Base-by-base conservation (phyloP, 2,113 vertebrate species). In the Miniopterus natalensis region DNA sequence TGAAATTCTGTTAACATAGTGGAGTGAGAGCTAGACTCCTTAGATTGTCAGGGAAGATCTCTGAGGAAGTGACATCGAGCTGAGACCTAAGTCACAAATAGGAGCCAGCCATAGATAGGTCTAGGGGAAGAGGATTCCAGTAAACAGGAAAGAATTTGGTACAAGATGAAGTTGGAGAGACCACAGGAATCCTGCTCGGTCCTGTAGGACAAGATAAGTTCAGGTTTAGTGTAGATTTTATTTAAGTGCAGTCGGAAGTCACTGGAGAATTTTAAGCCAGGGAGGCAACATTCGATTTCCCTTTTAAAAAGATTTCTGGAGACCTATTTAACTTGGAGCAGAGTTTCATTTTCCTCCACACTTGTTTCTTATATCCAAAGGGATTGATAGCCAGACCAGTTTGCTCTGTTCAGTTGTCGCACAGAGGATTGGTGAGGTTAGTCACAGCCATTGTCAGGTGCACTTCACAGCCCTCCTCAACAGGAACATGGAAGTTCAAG, bases 201-300 rank as follows among this genome's bases (percentile, higher is more conserved):
- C 84, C 42, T 63, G 9, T 94, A 84, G 66, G 49, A 55, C 42
- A 84, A 91, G 27, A 66, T 65, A 80, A 20, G 10, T 85, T 92
- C 49, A 57, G 8, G 31, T 92, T 92, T 95, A 75, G 13, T 91
- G 65, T 84, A 96, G 45, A 68, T 90, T 91, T 94, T 68, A 42
- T 71, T 90, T 77, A 93, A 93, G 36, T 93, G 29, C 31, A 84
- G 0, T 83, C 14, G 91, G 57, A 94, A 74, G 29, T 91, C 91
- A 59, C 15, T 95, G 80, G 45, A 94, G 45, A n/a, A 74, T 83
- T 90, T 90, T 92, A 96, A 95, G 31, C 36, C n/a, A 95, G 20
- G 55, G 40, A 83, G 11, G 36, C 42, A 88, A 66, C 57, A 55
- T 95, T 83, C 94, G 68, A 92, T 79, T 87, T 92, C 15, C 15